A percentile compares a stretch with the other conserved stretches of the same genome.
Conservation (phyloP, 1,140 invertebrate genomes). For the Campoletis sonorensis region DNA sequence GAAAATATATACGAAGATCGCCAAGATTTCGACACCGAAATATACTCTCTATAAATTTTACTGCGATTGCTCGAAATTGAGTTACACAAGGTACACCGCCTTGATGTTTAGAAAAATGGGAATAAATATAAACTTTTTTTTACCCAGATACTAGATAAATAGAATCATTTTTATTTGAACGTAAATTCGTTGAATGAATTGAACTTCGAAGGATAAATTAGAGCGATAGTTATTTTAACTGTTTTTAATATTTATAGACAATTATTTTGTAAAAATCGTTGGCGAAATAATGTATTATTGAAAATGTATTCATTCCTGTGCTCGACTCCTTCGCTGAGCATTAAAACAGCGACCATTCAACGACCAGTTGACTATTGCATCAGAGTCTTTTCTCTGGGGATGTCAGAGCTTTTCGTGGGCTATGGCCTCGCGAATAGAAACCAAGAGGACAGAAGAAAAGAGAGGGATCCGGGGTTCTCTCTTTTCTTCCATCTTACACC, state of each 20-base stretch:
- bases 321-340: not conserved
- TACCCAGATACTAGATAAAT: no score
- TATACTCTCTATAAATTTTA: no score
- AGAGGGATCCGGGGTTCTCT: not conserved
- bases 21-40: no score
- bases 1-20: no score
- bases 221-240: no score
- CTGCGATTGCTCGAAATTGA: no score
- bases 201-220: not conserved
- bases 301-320: not conserved
- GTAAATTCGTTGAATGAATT: no score
- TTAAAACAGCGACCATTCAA: not conserved
- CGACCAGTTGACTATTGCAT: constrained; percentile 1
- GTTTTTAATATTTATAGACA: no score
- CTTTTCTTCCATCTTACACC: not conserved
- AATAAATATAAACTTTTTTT: no score
- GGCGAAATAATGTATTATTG: not conserved
- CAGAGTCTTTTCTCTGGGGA: not conserved
- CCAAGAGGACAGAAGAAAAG: not conserved
- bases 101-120: no score
- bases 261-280: not conserved
- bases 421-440: not conserved
- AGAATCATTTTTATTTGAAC: no score
- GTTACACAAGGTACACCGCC: no score
- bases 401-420: not conserved